Percentiles rank a stretch among this genome's conserved stretches.
phyloP scores from a whole-genome alignment of 1,140 invertebrate species.

The Lerema accius region DNA sequence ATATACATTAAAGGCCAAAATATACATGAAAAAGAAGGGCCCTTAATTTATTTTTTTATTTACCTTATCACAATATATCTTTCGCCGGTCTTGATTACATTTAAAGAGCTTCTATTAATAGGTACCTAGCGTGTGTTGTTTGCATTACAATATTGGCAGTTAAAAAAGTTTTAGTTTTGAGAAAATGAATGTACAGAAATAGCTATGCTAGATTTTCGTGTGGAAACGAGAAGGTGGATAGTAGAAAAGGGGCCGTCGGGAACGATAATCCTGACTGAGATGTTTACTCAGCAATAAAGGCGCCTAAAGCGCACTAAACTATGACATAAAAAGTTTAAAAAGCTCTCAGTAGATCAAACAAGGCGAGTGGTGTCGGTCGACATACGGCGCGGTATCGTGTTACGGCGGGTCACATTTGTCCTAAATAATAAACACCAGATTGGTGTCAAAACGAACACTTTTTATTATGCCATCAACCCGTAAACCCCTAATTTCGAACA shows the following conservation, averaged over 20 bases:
- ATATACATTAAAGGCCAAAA: conserved; percentile 57
- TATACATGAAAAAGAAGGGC: conserved; percentile 43
- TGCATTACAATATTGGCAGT: conserved; percentile 27
- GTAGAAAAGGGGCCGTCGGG: conserved; percentile 44
- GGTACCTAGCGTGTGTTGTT: conserved; percentile 24
- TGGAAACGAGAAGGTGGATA: conserved; percentile 52
- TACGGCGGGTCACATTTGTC: conserved; percentile 76
- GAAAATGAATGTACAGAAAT: conserved; percentile 41
- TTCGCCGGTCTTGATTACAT: conserved; percentile 53
- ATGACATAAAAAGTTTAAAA: conserved; percentile 82
- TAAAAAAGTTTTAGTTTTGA: conserved; percentile 21
- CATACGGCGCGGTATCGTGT: conserved; percentile 72
- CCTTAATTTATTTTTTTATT: conserved; percentile 64
- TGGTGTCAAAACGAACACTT: conserved; percentile 79
- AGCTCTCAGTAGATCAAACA: conserved; percentile 82
- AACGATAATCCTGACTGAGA: conserved; percentile 58
- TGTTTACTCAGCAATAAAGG: conserved; percentile 80
- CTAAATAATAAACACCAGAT: conserved; percentile 80
- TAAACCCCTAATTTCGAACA: conserved; percentile 58
- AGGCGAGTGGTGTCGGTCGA: conserved; percentile 68
- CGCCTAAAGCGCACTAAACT: conserved; percentile 76
- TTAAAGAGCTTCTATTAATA: conserved; percentile 47
- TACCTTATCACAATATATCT: conserved; percentile 55
- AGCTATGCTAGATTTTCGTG: conserved; percentile 25
- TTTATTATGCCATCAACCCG: conserved; percentile 78